These are phyloP conservation scores for Chiroxiphia lanceolata DNA, from an alignment of 2,797 vertebrate species.

Conservation along the genomic window DNA sequence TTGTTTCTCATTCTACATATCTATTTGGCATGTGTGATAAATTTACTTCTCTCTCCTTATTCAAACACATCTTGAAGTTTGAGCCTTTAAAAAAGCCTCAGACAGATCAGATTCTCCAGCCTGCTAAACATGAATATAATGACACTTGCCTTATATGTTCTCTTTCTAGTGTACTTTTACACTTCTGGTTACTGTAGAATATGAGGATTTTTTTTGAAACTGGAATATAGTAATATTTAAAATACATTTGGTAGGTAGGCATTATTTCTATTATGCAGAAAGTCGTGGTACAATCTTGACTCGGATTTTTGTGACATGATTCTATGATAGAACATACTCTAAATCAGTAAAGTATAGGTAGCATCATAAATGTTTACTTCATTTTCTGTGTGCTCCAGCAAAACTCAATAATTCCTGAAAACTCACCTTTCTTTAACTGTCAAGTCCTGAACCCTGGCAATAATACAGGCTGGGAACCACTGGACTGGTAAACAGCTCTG, in stretches of 20 bases:
- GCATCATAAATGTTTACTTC: background rate
- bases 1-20: background rate
- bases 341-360: background rate
- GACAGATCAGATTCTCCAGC: background rate
- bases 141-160: background rate
- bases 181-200: background rate
- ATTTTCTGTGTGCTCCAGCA: background rate
- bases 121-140: background rate
- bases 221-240: background rate
- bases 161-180: background rate
- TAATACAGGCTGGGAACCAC: background rate
- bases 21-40: background rate
- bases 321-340: background rate
- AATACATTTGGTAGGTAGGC: background rate
- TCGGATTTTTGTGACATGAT: background rate
- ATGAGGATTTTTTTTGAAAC: background rate
- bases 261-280: background rate
- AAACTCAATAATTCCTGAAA: background rate
- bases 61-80: background rate
- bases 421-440: background rate
- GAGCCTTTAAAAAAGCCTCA: background rate
- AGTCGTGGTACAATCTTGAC: background rate
- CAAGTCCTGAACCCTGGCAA: background rate
- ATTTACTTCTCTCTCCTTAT: background rate
- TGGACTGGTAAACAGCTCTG: background rate